Base-by-base conservation (phyloP, 2,888 invertebrate species). In the Mythimna albipuncta region DNA sequence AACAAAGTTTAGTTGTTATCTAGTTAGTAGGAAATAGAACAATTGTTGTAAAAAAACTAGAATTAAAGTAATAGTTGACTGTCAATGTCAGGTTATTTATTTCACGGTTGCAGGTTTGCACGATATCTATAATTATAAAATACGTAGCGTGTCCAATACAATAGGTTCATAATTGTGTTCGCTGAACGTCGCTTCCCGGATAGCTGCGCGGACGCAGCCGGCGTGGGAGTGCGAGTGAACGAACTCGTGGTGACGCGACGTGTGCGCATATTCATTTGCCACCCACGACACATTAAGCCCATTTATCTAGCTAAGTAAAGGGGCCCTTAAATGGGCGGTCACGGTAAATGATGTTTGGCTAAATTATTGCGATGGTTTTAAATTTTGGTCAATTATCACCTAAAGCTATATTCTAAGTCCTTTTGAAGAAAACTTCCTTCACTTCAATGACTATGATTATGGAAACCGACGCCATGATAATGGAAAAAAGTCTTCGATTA, bases 151-250 rank as follows among this genome's bases (percentile, higher is more conserved):
- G 81, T 82, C 86, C 80, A 79, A 72, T 74, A 84, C 84, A 85
- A 87, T 85, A 73, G 79, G 71, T 70, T 62, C 72, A 59, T 81
- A 83, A 81, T 77, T 82, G 79, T 76, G 84, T 74, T 70, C 68
- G 81, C 71, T 85, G 69, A 81, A 76, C 76, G 82, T 79, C 57
- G 82, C 78, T 85, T 84, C 85, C 87, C 79, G 87, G 84, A 84
- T 81, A 82, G 76, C 55, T 69, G 80, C 64, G 67, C 72, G 73
- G 59, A 41, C 65, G 83, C 72, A 65, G 71, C 80, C 82, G 88
- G 88, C 81, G 89, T 89, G 88, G 88, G 89, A 86, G 87, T 84
- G 79, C 81, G 74, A 87, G 89, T 90, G 89, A 91, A 90, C 85
- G 90, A 91, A 91, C 91, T 86, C 64, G 41, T 19, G 83, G 77